Conservation (phyloP, 2,888 invertebrate genomes). For the Lomographa bimaculata region DNA sequence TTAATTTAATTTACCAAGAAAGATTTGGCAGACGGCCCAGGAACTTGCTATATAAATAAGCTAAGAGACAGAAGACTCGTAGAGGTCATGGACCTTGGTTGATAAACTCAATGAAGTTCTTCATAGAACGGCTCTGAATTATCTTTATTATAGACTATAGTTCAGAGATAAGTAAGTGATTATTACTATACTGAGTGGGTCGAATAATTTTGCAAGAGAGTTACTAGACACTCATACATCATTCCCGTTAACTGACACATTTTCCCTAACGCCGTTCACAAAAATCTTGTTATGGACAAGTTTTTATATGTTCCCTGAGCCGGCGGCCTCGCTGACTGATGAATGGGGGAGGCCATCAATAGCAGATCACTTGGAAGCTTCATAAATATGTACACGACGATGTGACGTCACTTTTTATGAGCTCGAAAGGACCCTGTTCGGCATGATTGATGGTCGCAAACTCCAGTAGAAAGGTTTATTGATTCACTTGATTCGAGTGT, state of each 20-base stretch:
- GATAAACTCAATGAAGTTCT: conserved; percentile 17
- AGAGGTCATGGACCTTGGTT: conserved; percentile 25
- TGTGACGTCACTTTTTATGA: conserved; percentile 72
- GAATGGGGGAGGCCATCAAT: conserved; percentile 70
- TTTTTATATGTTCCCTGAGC: conserved; percentile 44
- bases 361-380: conserved; percentile 72
- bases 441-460: conserved; percentile 59
- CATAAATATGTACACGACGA: conserved; percentile 78
- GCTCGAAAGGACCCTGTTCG: conserved; percentile 50
- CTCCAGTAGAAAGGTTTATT: conserved; percentile 58
- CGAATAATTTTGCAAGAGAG: conserved; percentile 20
- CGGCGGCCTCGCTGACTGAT: conserved; percentile 57
- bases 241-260: conserved; percentile 29
- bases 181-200: no score
- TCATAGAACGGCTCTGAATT: background rate
- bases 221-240: conserved; percentile 23
- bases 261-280: conserved; percentile 37
- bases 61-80: conserved; percentile 18
- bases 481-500: conserved; percentile 62
- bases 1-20: conserved; percentile 5
- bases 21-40: conserved; percentile 25
- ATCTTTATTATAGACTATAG: background rate
- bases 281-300: conserved; percentile 45
- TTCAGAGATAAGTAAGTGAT: conserved; percentile 3
- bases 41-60: conserved; percentile 25